A percentile compares a stretch with the other conserved stretches of the same genome.
Evolutionary conservation across 2,113 vertebrate species (phyloP).

Genomic region (Malurus elegans): DNA sequence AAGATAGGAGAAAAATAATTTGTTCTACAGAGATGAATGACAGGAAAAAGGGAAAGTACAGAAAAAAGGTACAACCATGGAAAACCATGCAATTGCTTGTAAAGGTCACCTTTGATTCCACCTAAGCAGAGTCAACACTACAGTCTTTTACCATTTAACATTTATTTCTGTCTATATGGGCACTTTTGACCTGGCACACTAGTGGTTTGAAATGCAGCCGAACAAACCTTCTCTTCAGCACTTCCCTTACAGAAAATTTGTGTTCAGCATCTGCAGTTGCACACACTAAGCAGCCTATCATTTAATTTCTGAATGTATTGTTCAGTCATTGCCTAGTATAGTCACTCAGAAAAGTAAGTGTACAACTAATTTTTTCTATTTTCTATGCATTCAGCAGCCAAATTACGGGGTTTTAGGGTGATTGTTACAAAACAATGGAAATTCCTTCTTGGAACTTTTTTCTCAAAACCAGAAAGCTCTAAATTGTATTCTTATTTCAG

Average conservation of each 20-base stretch:
- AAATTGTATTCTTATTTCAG: neutral
- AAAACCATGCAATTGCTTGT: neutral
- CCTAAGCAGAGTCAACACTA: neutral
- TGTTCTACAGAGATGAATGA: neutral
- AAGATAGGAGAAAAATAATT: neutral
- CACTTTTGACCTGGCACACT: neutral
- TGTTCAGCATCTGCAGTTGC: neutral
- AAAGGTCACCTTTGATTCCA: neutral
- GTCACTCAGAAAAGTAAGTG: neutral
- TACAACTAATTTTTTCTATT: neutral
- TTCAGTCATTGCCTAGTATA: neutral
- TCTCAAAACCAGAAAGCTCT: neutral
- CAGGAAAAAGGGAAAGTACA: neutral
- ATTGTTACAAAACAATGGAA: neutral
- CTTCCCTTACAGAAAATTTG: neutral
- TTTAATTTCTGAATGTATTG: neutral
- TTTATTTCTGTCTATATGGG: neutral
- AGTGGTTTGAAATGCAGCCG: neutral
- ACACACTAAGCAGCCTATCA: neutral
- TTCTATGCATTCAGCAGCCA: neutral
- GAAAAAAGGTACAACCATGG: neutral
- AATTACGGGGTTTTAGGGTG: neutral
- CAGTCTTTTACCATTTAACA: neutral
- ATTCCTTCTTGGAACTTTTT: neutral
- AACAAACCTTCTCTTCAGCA: neutral